A percentile compares a stretch with the other conserved stretches of the same genome.
Conservation (phyloP, 2,888 invertebrate species). For the Anthrax anthrax region DNA sequence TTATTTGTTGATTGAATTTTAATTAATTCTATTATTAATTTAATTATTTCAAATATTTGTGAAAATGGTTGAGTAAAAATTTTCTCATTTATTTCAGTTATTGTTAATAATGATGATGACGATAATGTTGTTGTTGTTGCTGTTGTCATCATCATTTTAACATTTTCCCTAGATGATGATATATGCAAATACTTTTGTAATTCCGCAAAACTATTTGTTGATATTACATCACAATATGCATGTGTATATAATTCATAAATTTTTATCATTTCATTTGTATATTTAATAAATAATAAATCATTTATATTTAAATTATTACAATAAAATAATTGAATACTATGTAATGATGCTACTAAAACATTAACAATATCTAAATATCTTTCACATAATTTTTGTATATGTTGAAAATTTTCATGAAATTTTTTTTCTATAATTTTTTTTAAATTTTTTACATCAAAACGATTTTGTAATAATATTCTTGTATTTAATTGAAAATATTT, state of each 20-base stretch:
- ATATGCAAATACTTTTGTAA: constrained; percentile 47
- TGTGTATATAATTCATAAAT: constrained; percentile 56
- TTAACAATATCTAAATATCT: constrained; percentile 54
- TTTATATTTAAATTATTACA: constrained; percentile 49
- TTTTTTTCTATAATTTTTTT: neutral
- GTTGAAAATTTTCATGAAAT: neutral
- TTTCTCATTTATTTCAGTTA: constrained; percentile 13
- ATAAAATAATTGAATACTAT: constrained; percentile 53
- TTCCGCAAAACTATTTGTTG: constrained; percentile 53
- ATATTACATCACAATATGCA: constrained; percentile 57
- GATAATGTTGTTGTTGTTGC: too few relatives aligned
- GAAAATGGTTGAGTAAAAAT: constrained; percentile 26
- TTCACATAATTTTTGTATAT: constrained; percentile 34
- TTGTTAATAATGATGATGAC: too few relatives aligned
- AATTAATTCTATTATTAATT: constrained; percentile 23
- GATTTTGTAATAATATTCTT: constrained; percentile 4
- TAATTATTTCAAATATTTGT: constrained; percentile 23
- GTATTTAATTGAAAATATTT: constrained; percentile 42
- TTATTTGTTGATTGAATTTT: too few relatives aligned
- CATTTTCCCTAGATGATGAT: constrained; percentile 25
- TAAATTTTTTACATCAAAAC: constrained; percentile 1
- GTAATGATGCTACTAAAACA: constrained; percentile 50
- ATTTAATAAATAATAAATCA: constrained; percentile 53
- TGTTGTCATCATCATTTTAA: constrained; percentile 23
- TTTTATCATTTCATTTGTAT: constrained; percentile 55